These are phyloP conservation scores for Pangasianodon hypophthalmus DNA, from an alignment of 2,113 vertebrate species.

Conservation along the genomic window DNA sequence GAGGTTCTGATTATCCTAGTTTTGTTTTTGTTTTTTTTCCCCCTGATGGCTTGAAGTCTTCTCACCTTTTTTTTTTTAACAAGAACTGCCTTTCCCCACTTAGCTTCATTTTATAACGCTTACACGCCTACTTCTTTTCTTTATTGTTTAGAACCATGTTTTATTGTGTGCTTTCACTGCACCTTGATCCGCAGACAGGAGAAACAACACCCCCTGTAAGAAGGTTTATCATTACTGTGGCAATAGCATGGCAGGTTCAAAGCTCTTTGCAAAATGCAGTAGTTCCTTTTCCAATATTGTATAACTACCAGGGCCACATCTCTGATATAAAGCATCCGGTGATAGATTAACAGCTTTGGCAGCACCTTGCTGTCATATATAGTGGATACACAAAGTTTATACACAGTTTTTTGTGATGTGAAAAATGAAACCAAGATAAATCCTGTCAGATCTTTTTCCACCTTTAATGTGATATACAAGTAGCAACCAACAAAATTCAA, in stretches of 20 bases:
- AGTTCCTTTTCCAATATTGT: conserved; percentile 22
- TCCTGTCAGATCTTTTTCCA: neutral
- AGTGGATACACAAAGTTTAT: neutral
- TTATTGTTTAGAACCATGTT: neutral
- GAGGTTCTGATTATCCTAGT: neutral
- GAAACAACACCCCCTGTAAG: neutral
- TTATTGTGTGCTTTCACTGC: neutral
- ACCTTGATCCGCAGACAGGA: neutral
- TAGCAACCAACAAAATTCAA: neutral
- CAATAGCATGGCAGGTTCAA: neutral
- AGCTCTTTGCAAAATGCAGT: neutral
- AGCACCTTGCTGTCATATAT: neutral
- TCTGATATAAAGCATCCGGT: neutral
- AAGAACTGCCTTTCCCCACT: neutral
- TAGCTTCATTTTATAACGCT: neutral
- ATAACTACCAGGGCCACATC: neutral
- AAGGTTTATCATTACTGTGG: conserved; percentile 25
- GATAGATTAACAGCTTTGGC: neutral
- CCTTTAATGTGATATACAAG: neutral
- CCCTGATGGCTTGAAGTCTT: neutral
- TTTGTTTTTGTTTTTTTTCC: neutral
- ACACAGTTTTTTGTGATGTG: neutral
- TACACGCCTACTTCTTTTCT: neutral
- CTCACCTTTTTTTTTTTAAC: neutral
- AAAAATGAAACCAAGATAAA: neutral